A percentile compares a stretch with the other conserved stretches of the same genome.
phyloP scores from a whole-genome alignment of 1,140 invertebrate genomes.

The Drosophila equinoxialis region DNA sequence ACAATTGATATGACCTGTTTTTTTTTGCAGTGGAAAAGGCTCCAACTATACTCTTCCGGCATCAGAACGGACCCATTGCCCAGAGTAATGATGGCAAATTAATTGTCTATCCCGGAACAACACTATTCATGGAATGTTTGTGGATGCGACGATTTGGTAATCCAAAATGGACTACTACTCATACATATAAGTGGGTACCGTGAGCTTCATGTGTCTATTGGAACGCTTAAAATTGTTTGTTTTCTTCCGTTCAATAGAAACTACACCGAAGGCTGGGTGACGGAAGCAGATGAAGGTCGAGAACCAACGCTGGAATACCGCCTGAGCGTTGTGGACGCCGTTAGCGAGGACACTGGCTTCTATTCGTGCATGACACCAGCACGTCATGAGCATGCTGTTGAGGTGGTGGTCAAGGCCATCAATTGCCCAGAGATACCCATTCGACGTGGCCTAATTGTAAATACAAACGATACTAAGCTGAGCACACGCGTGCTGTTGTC shows the following conservation, averaged over 20 bases:
- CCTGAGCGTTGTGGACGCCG: slow-evolving; percentile 90
- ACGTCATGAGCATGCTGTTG: slow-evolving; percentile 90
- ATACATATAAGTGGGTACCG: slow-evolving; percentile 85
- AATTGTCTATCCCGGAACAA: slow-evolving; percentile 92
- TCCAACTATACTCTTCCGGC: slow-evolving; percentile 92
- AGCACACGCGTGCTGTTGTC: slow-evolving; percentile 89
- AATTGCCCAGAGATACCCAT: slow-evolving; percentile 89
- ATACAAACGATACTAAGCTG: slow-evolving; percentile 88
- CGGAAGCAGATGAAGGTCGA: slow-evolving; percentile 90
- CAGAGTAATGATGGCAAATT: slow-evolving; percentile 93
- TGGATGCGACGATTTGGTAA: slow-evolving; percentile 93
- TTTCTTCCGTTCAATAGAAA: slow-evolving; percentile 83
- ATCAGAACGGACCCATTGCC: slow-evolving; percentile 91
- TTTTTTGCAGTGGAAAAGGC: slow-evolving; percentile 89
- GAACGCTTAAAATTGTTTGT: not conserved
- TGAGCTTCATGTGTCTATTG: not conserved
- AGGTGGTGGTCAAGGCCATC: slow-evolving; percentile 91
- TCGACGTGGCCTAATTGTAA: slow-evolving; percentile 88
- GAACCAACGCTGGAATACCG: slow-evolving; percentile 92
- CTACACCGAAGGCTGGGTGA: slow-evolving; percentile 92
- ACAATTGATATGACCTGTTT: not conserved
- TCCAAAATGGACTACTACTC: slow-evolving; percentile 92
- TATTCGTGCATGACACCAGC: slow-evolving; percentile 93
- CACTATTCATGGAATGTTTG: slow-evolving; percentile 93
- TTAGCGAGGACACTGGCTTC: slow-evolving; percentile 90